phyloP scores from a whole-genome alignment of 2,797 vertebrate genomes.

The Lemur catta region DNA sequence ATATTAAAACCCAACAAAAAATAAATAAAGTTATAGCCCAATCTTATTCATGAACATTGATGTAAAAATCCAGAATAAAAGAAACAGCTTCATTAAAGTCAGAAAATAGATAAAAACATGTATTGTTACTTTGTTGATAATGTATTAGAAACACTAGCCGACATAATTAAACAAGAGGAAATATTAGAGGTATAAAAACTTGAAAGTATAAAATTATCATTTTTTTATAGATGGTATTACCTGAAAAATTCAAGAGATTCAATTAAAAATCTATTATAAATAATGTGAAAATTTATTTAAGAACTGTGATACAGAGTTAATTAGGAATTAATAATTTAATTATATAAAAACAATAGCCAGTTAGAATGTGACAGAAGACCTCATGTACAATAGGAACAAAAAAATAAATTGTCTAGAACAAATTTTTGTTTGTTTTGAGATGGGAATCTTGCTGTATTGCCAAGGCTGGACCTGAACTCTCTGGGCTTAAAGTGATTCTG shows the following conservation, averaged over 20 bases:
- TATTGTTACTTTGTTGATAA: neutral
- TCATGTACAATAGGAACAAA: neutral
- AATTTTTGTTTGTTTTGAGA: neutral
- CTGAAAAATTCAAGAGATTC: neutral
- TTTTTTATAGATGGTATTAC: slow-evolving; percentile 9
- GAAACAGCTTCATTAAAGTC: neutral
- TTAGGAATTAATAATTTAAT: slow-evolving; percentile 40
- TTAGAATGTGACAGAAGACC: slow-evolving; percentile 6
- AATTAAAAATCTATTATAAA: slow-evolving; percentile 3
- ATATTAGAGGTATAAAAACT: neutral
- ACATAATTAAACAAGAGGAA: neutral
- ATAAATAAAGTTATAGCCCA: neutral
- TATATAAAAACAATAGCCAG: slow-evolving; percentile 10
- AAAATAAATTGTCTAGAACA: neutral
- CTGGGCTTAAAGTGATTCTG: neutral
- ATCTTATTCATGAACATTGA: neutral
- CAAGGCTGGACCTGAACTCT: neutral
- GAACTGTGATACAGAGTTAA: neutral
- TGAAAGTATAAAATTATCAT: neutral
- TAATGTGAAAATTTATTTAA: neutral
- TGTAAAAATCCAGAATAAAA: slow-evolving; percentile 9
- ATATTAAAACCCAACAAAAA: neutral
- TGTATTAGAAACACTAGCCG: neutral
- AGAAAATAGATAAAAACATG: neutral
- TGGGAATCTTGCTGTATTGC: neutral